These are phyloP conservation scores for Leptoteleia sp. DNA, from an alignment of 1,140 invertebrate species.

Conservation along the genomic window DNA sequence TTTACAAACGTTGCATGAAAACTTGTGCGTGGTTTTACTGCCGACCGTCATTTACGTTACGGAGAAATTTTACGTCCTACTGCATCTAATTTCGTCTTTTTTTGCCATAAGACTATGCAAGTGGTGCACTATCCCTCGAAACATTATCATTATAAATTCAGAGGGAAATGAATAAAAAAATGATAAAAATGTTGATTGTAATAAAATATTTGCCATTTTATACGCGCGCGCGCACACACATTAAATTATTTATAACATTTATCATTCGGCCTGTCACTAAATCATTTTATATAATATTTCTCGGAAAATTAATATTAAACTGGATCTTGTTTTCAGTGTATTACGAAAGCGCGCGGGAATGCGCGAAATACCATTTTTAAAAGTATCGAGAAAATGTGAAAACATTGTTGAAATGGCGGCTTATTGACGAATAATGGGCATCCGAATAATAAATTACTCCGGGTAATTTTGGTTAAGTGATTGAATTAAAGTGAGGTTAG, in stretches of 20 bases:
- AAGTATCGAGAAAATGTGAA: no score
- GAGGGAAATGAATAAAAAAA: slow-evolving; percentile 30
- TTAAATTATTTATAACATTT: slow-evolving; percentile 3
- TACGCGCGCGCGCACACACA: not conserved
- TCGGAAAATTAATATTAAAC: not conserved
- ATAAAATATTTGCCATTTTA: slow-evolving; percentile 22
- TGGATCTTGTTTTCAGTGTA: not conserved
- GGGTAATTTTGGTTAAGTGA: no score
- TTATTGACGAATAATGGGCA: no score
- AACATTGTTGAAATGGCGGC: no score
- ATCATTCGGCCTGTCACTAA: not conserved
- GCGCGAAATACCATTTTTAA: no score
- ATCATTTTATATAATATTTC: slow-evolving; percentile 5
- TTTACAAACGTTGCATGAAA: slow-evolving; percentile 73
- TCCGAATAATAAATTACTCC: no score
- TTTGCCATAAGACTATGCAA: slow-evolving; percentile 50
- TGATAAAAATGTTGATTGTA: slow-evolving; percentile 34
- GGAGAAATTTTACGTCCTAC: slow-evolving; percentile 76
- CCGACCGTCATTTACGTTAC: slow-evolving; percentile 71
- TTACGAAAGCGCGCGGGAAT: no score
- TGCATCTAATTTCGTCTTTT: slow-evolving; percentile 60
- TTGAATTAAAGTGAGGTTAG: no score
- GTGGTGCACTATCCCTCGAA: slow-evolving; percentile 41
- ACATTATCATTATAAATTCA: slow-evolving; percentile 48
- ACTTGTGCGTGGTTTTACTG: slow-evolving; percentile 71